Evolutionary conservation across 1,140 invertebrate genomes (phyloP).

Genomic region (Scaptomyza hsui): DNA sequence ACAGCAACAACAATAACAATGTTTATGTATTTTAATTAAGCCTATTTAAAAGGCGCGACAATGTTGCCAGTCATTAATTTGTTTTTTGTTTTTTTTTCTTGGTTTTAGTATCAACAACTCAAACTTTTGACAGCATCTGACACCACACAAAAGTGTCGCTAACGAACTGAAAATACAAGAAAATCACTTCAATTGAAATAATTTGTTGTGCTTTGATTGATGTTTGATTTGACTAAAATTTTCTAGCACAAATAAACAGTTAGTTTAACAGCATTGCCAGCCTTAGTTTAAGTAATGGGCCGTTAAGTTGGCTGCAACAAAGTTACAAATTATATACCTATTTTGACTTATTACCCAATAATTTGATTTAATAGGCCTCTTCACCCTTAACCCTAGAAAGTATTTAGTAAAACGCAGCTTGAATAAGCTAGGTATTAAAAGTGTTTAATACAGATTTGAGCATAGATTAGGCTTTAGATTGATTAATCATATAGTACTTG

Average conservation of each 20-base stretch:
- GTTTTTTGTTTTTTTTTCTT: background rate
- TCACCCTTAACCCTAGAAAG: slow-evolving; percentile 15
- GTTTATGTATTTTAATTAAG: slow-evolving; percentile 54
- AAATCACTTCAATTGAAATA: background rate
- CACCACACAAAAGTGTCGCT: slow-evolving; percentile 18
- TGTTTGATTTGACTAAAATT: background rate
- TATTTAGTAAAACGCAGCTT: background rate
- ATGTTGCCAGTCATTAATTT: slow-evolving; percentile 37
- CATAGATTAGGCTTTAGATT: slow-evolving; percentile 5
- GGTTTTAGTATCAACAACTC: slow-evolving; percentile 21
- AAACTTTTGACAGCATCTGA: slow-evolving; percentile 4
- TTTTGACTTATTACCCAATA: slow-evolving; percentile 1
- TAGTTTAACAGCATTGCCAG: background rate
- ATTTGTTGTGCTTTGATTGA: slow-evolving; percentile 2
- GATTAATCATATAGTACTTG: background rate
- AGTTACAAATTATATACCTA: too few relatives aligned
- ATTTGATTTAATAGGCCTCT: slow-evolving; percentile 5
- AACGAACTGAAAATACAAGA: background rate
- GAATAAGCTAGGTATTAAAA: background rate
- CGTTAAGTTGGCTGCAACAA: slow-evolving; percentile 21
- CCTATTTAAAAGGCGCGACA: slow-evolving; percentile 48
- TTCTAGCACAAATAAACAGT: background rate
- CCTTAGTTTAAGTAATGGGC: background rate
- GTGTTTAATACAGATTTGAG: slow-evolving; percentile 6
- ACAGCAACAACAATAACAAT: slow-evolving; percentile 3